These are phyloP conservation scores for Drosophila infuscata DNA, from an alignment of 2,888 invertebrate genomes.

Conservation along the genomic window DNA sequence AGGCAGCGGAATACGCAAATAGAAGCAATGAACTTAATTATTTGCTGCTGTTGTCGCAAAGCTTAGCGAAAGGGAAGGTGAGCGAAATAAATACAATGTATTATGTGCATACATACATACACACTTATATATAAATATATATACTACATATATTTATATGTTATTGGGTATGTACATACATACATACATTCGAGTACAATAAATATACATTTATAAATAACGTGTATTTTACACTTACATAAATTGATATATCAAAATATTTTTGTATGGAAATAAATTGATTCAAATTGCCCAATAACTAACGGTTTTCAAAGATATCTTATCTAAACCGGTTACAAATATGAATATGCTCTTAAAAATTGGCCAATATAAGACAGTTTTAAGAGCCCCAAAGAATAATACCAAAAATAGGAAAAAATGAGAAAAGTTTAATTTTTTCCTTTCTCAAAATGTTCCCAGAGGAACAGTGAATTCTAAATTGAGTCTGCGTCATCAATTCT, in stretches of 20 bases:
- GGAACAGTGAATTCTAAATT: not conserved
- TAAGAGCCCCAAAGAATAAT: not conserved
- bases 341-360: not conserved
- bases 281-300: not conserved
- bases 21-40: constrained; percentile 83
- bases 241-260: not conserved
- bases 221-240: not conserved
- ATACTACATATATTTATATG: not conserved
- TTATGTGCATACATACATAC: not conserved
- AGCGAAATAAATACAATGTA: constrained; percentile 29
- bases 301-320: not conserved
- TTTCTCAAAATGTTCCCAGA: not conserved
- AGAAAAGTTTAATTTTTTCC: not conserved
- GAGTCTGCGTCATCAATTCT: not conserved
- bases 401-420: not conserved
- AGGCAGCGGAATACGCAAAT: constrained; percentile 74
- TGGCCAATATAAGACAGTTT: not conserved
- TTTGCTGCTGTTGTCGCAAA: constrained; percentile 65
- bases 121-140: not conserved
- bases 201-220: not conserved
- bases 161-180: not conserved
- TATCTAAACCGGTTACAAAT: not conserved
- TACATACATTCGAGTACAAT: not conserved
- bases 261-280: not conserved
- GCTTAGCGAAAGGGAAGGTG: constrained; percentile 46